Evolutionary conservation across 2,113 vertebrate species (phyloP).

Genomic region (Pedetes capensis): DNA sequence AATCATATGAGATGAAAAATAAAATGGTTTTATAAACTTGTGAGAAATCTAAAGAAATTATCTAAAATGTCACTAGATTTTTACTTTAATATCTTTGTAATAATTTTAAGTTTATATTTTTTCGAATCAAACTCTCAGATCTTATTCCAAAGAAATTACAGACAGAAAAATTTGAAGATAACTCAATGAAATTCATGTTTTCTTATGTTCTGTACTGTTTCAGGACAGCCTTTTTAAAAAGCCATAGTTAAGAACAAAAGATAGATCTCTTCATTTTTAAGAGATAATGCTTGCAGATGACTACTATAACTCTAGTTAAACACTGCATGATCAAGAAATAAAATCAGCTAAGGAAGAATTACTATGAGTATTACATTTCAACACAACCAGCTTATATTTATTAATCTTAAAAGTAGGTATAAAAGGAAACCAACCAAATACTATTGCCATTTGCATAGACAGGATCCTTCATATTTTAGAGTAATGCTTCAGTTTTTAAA

Average conservation of each 20-base stretch:
- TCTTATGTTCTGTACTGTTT: constrained; percentile 17
- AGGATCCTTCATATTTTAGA: constrained; percentile 30
- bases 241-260: neutral
- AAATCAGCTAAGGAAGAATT: constrained; percentile 2
- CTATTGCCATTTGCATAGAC: neutral
- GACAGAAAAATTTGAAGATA: constrained; percentile 34
- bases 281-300: neutral
- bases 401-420: constrained; percentile 33
- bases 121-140: constrained; percentile 44
- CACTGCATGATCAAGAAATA: neutral
- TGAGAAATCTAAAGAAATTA: constrained; percentile 1
- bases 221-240: constrained; percentile 35
- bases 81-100: constrained; percentile 16
- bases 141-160: constrained; percentile 7
- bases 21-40: constrained; percentile 24
- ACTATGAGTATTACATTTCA: neutral
- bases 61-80: constrained; percentile 26
- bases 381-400: neutral
- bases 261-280: constrained; percentile 30
- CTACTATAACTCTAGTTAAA: constrained; percentile 14
- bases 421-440: constrained; percentile 36
- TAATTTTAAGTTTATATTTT: constrained; percentile 29
- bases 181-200: constrained; percentile 16
- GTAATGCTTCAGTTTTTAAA: constrained; percentile 28
- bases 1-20: neutral